A percentile compares a stretch with the other conserved stretches of the same genome.
Conservation (phyloP, 64 coral and sea anemone genomes). For the Catalaphyllia jardinei region DNA sequence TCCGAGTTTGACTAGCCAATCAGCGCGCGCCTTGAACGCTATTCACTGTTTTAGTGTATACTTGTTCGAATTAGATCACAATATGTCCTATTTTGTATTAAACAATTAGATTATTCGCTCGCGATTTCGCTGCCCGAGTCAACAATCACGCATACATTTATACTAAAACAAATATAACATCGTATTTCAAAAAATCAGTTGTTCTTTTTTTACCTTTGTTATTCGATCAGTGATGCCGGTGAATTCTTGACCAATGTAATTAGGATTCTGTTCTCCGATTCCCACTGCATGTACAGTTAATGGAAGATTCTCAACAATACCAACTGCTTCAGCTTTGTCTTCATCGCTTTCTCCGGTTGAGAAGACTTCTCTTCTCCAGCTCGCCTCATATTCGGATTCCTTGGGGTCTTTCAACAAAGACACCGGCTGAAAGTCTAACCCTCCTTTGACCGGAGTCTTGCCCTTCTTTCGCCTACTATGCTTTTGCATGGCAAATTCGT, state of each 20-base stretch:
- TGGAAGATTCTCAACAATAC: background rate
- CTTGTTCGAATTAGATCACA: too few relatives aligned
- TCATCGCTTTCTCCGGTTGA: conserved; percentile 3
- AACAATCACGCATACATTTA: too few relatives aligned
- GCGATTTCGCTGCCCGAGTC: too few relatives aligned
- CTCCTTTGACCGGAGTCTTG: conserved; percentile 7
- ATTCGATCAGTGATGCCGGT: conserved; percentile 82
- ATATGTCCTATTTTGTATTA: too few relatives aligned
- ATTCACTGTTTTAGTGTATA: too few relatives aligned
- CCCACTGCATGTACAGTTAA: conserved; percentile 41
- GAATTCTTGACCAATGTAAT: conserved; percentile 57
- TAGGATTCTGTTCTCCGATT: conserved; percentile 45
- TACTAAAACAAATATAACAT: too few relatives aligned
- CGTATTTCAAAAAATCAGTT: too few relatives aligned
- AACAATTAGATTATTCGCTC: too few relatives aligned
- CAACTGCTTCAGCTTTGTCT: background rate
- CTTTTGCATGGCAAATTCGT: conserved; percentile 66
- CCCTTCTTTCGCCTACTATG: conserved; percentile 4
- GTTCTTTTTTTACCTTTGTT: conserved; percentile 53
- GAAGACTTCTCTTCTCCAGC: background rate
- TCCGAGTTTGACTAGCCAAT: too few relatives aligned
- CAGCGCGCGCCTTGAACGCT: too few relatives aligned
- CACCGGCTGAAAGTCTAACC: conserved; percentile 28
- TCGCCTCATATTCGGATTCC: background rate
- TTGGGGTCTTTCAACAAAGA: background rate